phyloP scores from a whole-genome alignment of 2,888 invertebrate species.

The Netelia melanura region DNA sequence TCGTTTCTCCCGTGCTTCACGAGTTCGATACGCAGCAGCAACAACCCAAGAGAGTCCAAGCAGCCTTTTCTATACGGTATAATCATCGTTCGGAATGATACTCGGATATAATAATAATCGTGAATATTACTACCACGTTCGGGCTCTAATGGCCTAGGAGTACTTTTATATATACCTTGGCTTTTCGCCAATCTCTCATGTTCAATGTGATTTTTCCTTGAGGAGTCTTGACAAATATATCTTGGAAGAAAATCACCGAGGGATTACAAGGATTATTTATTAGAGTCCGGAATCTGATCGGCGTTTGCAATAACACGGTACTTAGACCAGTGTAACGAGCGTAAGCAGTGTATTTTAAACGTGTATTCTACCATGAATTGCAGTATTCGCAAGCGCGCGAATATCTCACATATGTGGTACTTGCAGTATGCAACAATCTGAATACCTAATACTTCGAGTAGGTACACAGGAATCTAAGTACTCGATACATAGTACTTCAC shows the following conservation, averaged over 20 bases:
- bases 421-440: too few species aligned
- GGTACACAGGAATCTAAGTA: too few species aligned
- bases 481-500: too few species aligned
- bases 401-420: too few species aligned
- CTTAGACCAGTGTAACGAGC: too few species aligned
- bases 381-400: too few species aligned
- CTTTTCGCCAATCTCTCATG: conserved; percentile 37
- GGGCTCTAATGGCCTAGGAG: conserved; percentile 66
- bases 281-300: neutral
- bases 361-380: too few species aligned
- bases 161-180: conserved; percentile 40
- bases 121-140: conserved; percentile 74
- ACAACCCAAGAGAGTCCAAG: conserved; percentile 50
- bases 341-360: too few species aligned
- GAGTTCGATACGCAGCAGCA: conserved; percentile 10
- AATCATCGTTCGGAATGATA: conserved; percentile 77
- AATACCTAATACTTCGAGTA: too few species aligned
- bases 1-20: conserved; percentile 51
- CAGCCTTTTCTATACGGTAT: conserved; percentile 73
- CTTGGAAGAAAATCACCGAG: neutral
- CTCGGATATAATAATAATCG: conserved; percentile 78
- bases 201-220: conserved; percentile 1
- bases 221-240: conserved; percentile 33
- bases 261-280: conserved; percentile 5
- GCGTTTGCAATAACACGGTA: too few species aligned